A percentile compares a stretch with the other conserved stretches of the same genome.
phyloP scores from a whole-genome alignment of 2,888 invertebrate genomes.

The Chromoteleia sp. region DNA sequence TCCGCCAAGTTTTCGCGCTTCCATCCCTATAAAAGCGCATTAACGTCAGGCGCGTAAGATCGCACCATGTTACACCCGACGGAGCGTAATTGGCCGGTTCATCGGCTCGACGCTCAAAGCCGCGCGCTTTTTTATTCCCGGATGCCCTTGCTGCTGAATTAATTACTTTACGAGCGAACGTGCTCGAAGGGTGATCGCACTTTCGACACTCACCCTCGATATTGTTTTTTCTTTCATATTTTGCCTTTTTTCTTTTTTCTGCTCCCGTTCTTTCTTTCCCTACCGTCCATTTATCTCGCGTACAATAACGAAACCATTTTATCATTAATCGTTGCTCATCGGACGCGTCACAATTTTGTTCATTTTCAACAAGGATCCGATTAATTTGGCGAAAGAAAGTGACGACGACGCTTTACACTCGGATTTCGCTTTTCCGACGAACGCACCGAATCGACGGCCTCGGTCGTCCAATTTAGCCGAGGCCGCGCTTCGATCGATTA shows the following conservation, averaged over 20 bases:
- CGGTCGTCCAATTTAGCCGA: too few relatives aligned
- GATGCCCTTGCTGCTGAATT: slow-evolving; percentile 70
- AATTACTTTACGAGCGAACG: slow-evolving; percentile 67
- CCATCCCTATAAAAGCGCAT: slow-evolving; percentile 53
- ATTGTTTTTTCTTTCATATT: slow-evolving; percentile 48
- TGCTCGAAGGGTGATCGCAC: slow-evolving; percentile 63
- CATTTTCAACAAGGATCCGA: too few relatives aligned
- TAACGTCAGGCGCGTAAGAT: slow-evolving; percentile 65
- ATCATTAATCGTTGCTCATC: slow-evolving; percentile 20
- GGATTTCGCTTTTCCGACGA: too few relatives aligned
- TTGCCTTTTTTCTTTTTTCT: slow-evolving; percentile 2
- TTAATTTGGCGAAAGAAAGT: too few relatives aligned
- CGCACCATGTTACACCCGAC: slow-evolving; percentile 52
- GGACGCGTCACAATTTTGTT: too few relatives aligned
- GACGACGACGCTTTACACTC: too few relatives aligned
- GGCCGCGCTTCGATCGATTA: slow-evolving; percentile 16
- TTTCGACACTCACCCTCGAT: slow-evolving; percentile 57
- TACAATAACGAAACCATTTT: slow-evolving; percentile 10
- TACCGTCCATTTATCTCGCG: slow-evolving; percentile 18
- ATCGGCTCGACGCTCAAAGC: slow-evolving; percentile 72
- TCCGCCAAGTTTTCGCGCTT: slow-evolving; percentile 55
- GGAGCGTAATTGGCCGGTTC: slow-evolving; percentile 72
- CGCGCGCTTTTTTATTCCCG: slow-evolving; percentile 59
- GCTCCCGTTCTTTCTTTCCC: not conserved
- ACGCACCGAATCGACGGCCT: too few relatives aligned